Evolutionary conservation across 2,113 vertebrate species (phyloP), one percentile per base, ranked within the genome.

Genomic region (Aramus guarauna): DNA sequence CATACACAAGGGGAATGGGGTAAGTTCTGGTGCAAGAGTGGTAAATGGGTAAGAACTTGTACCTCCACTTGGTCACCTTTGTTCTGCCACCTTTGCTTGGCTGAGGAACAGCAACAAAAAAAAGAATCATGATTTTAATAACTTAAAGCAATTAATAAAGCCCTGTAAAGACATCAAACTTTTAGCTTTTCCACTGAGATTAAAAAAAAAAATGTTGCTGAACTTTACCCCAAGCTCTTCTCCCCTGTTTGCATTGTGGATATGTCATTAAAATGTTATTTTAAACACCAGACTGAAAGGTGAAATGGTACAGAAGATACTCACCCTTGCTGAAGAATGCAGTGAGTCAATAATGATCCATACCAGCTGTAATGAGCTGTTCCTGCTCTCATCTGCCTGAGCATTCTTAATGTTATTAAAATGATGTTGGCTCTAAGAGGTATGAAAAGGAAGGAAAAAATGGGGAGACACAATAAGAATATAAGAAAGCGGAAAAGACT

Each of bases 241-340:
- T 97, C 1, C 23, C 5, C 27, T 88, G 11, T 93, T 97, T 97
- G 19, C 66, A 73, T 71, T 93, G 55, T 67, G 47, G 39, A 37
- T 71, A 66, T 87, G 53, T 77, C 89, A 93, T 72, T 55, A 63
- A 95, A 88, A 69, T 24, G 41, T 94, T 95, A 24, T 91, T 94
- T 41, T 79, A 88, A 85, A 97, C 75, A 73, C 26, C 47, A 21
- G 37, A 8, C 14, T 69, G 79, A 96, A 94, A 91, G 52, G 52
- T 85, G 72, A 96, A 59, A n/a, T n/a, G 59, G 23, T 92, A 72
- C 5, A 5, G 76, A 96, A 94, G 19, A 77, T 48, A 50, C 36
- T 64, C 34, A 75, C 14, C 19, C 27, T 93, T 82, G n/a, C 69
- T 80, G 59, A 58, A 94, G 76, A 95, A 71, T 66, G 32, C 15